Evolutionary conservation across 1,140 invertebrate species (phyloP).

Genomic region (Pogonus chalceus): DNA sequence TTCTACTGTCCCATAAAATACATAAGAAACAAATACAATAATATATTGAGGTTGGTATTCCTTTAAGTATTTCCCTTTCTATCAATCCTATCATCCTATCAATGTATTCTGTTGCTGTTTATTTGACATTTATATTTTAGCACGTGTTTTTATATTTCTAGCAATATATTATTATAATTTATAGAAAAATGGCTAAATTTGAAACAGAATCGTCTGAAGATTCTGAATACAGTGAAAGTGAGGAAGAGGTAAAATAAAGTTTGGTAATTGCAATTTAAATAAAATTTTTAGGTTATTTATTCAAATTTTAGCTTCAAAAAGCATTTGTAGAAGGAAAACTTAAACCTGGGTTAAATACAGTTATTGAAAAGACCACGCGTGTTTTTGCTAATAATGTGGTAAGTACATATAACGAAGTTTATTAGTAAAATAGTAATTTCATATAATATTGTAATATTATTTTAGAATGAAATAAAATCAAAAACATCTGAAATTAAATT

Average conservation of each 20-base stretch:
- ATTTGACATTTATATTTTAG: too few relatives aligned
- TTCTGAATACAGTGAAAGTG: slow-evolving; percentile 35
- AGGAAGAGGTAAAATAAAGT: slow-evolving; percentile 35
- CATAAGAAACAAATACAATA: too few relatives aligned
- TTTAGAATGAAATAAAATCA: slow-evolving; percentile 50
- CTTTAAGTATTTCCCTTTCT: too few relatives aligned
- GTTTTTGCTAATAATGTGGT: slow-evolving; percentile 55
- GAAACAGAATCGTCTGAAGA: slow-evolving; percentile 18
- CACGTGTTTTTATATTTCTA: too few relatives aligned
- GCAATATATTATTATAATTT: too few relatives aligned
- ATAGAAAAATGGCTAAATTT: slow-evolving; percentile 11
- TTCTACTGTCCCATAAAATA: too few relatives aligned
- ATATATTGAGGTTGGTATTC: too few relatives aligned
- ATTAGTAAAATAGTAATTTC: not conserved
- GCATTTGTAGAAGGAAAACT: slow-evolving; percentile 70
- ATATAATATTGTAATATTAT: slow-evolving; percentile 14
- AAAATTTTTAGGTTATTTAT: slow-evolving; percentile 19
- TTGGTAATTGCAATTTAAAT: slow-evolving; percentile 5
- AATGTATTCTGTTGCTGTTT: too few relatives aligned
- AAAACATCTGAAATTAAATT: slow-evolving; percentile 63
- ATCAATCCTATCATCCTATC: too few relatives aligned
- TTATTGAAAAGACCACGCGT: slow-evolving; percentile 47
- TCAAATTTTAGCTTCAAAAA: slow-evolving; percentile 59
- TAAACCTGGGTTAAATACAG: slow-evolving; percentile 73
- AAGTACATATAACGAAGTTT: slow-evolving; percentile 14